phyloP scores from a whole-genome alignment of 2,888 invertebrate genomes.

The Crioceris asparagi region DNA sequence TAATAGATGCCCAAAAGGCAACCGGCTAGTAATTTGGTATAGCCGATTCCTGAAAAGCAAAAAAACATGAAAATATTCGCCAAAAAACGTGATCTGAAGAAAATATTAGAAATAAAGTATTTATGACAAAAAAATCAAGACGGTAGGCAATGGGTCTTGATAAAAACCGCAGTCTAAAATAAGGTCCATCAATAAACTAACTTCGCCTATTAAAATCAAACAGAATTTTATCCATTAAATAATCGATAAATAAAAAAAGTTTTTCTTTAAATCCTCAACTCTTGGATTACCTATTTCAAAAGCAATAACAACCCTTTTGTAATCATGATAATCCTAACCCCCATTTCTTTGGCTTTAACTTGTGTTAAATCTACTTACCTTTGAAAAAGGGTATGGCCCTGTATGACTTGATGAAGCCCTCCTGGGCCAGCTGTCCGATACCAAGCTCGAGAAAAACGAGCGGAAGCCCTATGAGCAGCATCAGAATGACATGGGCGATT shows the following conservation, averaged over 20 bases:
- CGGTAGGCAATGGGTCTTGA: too few species aligned
- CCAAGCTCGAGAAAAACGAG: constrained; percentile 51
- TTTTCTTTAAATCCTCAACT: not conserved
- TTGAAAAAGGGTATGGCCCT: constrained; percentile 54
- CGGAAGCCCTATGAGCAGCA: constrained; percentile 45
- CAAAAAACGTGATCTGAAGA: too few species aligned
- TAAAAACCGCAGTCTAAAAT: too few species aligned
- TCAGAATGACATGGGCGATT: constrained; percentile 41
- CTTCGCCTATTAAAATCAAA: too few species aligned
- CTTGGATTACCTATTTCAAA: not conserved
- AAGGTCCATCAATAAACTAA: too few species aligned
- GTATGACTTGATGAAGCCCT: constrained; percentile 54
- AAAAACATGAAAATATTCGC: too few species aligned
- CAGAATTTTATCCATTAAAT: too few species aligned
- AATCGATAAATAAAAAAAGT: too few species aligned
- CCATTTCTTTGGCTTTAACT: constrained; percentile 1
- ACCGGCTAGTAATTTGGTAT: constrained; percentile 46
- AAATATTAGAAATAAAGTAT: too few species aligned
- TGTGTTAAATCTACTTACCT: constrained; percentile 38
- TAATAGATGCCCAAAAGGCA: constrained; percentile 46
- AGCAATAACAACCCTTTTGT: too few species aligned
- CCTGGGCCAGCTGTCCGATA: constrained; percentile 53
- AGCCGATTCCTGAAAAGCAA: constrained; percentile 48
- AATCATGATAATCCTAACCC: not conserved
- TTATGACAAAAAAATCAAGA: too few species aligned